A percentile compares a stretch with the other conserved stretches of the same genome.
Conservation (phyloP, 2,888 invertebrate species). For the Sarcophaga rosellei region DNA sequence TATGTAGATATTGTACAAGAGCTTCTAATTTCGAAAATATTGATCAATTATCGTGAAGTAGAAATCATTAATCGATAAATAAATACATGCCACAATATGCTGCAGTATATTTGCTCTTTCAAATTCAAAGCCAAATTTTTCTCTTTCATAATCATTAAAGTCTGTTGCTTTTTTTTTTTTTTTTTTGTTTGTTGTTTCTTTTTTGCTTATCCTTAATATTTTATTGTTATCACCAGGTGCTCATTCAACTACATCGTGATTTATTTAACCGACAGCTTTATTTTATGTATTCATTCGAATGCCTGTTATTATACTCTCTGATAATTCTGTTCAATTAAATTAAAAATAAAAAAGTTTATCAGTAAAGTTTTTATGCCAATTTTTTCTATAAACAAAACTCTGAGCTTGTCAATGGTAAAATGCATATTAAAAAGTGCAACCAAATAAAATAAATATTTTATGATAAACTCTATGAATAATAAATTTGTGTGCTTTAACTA, state of each 20-base stretch:
- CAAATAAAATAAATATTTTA: not conserved
- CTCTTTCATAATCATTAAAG: too few species aligned
- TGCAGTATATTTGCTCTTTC: too few species aligned
- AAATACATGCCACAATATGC: too few species aligned
- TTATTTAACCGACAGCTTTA: not conserved
- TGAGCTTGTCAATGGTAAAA: not conserved
- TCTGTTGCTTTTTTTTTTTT: too few species aligned
- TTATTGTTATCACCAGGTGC: slow-evolving; percentile 24
- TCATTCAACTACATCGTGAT: slow-evolving; percentile 15
- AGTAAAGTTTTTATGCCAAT: not conserved
- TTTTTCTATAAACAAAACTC: not conserved
- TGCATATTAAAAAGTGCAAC: not conserved
- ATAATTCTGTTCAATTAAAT: not conserved
- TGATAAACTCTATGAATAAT: not conserved
- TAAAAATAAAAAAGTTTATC: not conserved
- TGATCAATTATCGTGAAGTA: too few species aligned
- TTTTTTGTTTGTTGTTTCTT: too few species aligned
- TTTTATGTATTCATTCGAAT: not conserved
- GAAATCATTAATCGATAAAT: too few species aligned
- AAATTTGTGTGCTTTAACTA: too few species aligned
- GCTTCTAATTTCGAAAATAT: too few species aligned
- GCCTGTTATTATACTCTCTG: not conserved
- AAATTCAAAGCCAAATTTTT: too few species aligned
- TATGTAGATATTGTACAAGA: too few species aligned
- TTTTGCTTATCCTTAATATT: not conserved